Evolutionary conservation across 1,140 invertebrate species (phyloP), one percentile per base, ranked within the genome.

Genomic region (Drosophila baimaii): DNA sequence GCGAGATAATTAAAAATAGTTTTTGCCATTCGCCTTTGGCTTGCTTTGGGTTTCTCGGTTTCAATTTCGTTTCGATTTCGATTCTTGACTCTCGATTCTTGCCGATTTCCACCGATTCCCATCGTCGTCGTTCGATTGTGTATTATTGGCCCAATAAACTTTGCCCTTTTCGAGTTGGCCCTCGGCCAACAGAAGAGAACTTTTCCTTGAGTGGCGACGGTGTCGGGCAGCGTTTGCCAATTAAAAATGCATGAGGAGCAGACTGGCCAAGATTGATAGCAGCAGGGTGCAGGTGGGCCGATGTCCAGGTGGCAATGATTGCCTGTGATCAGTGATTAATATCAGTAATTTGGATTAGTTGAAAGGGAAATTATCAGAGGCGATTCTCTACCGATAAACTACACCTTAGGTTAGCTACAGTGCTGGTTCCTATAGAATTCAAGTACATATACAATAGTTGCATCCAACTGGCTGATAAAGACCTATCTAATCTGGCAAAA

Each of bases 101-200:
- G 33, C 8, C 19, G 33, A 51, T 65, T 68, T 33, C 8, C 58
- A n/a, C 31, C 35, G 43, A 62, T 62, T 35, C 58, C 21, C 43
- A 17, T 19, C 46, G 31, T 51, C 31, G 31, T 19, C 29, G 21
- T 65, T 74, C 72, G 71, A 75, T 66, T 74, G 55, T 74, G 55
- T 82, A 74, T 83, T 77, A 86, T 81, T 86, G 81, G 82, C 81
- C 82, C 82, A 81, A 86, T 85, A 85, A 85, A 85, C 81, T 85
- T 86, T 85, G 81, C 78, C 73, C 81, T 81, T 81, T 63, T 49
- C 47, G 10, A 44, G 43, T 69, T 85, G 82, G 81, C 81, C 41
- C 31, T 23, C 37, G 49, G 65, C 81, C 81, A 84, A 55, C 31
- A 15, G 41, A 65, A 37, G 58, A 39, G 27, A 29, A 59, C 64